Percentiles rank a stretch among this genome's conserved stretches.
phyloP scores from a whole-genome alignment of 2,888 invertebrate species.

The Theretra japonica region DNA sequence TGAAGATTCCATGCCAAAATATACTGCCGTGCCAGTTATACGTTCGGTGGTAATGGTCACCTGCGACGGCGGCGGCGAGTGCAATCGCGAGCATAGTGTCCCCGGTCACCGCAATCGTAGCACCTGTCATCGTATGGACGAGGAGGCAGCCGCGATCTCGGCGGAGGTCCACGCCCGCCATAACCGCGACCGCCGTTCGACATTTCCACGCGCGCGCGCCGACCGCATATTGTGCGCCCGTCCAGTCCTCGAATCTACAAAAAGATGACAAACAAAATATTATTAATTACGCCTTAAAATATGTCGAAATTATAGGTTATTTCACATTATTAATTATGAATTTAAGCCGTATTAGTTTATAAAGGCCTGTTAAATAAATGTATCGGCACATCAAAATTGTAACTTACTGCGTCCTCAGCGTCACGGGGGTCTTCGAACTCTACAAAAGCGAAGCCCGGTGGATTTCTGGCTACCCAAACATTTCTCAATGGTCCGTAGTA shows the following conservation, averaged over 20 bases:
- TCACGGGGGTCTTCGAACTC: constrained; percentile 97
- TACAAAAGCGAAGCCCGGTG: constrained; percentile 97
- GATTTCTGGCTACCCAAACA: constrained; percentile 99
- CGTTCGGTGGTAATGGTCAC: constrained; percentile 48
- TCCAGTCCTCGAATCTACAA: constrained; percentile 85
- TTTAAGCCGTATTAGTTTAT: neutral
- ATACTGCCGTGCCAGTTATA: constrained; percentile 12
- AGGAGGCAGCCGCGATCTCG: constrained; percentile 86
- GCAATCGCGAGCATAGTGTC: constrained; percentile 97
- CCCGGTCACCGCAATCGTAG: constrained; percentile 97
- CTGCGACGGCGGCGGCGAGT: constrained; percentile 88
- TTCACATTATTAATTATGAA: neutral
- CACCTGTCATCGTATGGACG: constrained; percentile 96
- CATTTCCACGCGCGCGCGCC: constrained; percentile 95
- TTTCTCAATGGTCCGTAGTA: constrained; percentile 96
- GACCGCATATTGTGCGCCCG: constrained; percentile 94
- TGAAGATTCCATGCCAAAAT: constrained; percentile 64
- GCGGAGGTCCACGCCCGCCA: constrained; percentile 85
- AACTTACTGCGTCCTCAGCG: constrained; percentile 93
- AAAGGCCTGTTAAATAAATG: neutral
- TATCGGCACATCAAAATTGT: neutral
- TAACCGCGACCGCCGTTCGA: constrained; percentile 92
- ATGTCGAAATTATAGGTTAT: neutral
- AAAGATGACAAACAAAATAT: constrained; percentile 28
- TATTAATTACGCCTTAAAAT: neutral